Percentiles rank a stretch among this genome's conserved stretches.
Evolutionary conservation across 2,888 invertebrate species (phyloP).

Genomic region (Sinelater perroti): DNA sequence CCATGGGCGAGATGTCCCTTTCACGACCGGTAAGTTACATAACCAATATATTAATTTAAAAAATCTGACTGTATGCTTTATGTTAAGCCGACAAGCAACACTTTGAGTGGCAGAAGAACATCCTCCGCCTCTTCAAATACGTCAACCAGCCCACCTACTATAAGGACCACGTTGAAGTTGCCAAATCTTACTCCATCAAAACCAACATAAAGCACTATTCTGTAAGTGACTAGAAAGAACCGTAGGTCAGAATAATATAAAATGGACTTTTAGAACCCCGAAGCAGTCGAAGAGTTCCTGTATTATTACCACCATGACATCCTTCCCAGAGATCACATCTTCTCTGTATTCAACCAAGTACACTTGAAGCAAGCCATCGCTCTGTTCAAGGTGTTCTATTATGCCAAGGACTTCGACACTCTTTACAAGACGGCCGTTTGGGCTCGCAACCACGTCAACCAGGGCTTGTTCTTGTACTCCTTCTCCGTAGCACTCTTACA

Average conservation of each 20-base stretch:
- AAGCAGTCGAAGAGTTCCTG: conserved; percentile 67
- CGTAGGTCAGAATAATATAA: neutral
- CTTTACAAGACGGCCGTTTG: conserved; percentile 75
- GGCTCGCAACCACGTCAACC: conserved; percentile 74
- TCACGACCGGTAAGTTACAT: conserved; percentile 55
- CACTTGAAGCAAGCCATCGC: conserved; percentile 71
- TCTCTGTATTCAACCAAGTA: conserved; percentile 68
- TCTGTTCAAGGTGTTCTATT: conserved; percentile 72
- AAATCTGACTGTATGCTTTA: conserved; percentile 54
- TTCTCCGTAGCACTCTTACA: conserved; percentile 70
- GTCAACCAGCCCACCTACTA: conserved; percentile 69
- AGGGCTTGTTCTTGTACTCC: conserved; percentile 74
- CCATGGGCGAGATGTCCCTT: neutral
- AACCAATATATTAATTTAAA: neutral
- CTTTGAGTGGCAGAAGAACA: conserved; percentile 54
- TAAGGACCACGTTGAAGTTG: conserved; percentile 65
- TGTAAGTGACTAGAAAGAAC: conserved; percentile 38
- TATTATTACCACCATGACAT: conserved; percentile 65
- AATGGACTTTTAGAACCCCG: conserved; percentile 62
- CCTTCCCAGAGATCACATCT: conserved; percentile 68
- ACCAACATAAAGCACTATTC: conserved; percentile 61
- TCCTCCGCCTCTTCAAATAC: conserved; percentile 68
- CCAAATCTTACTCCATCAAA: conserved; percentile 60
- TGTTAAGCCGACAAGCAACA: conserved; percentile 18
- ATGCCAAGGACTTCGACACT: conserved; percentile 75